Conservation (phyloP, 2,888 invertebrate genomes). For the Schizaphis graminum region DNA sequence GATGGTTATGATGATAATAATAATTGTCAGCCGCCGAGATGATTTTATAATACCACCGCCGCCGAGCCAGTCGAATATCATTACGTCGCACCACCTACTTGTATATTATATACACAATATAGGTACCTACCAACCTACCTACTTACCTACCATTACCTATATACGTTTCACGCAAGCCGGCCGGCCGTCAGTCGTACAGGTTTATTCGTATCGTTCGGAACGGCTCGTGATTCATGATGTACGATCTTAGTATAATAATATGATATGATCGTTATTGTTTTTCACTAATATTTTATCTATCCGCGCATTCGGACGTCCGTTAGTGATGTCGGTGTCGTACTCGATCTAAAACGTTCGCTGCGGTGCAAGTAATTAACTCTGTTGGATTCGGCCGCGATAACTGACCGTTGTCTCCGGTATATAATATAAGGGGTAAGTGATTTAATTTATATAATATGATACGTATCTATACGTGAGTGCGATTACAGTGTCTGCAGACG, state of each 20-base stretch:
- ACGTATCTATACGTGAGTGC: background rate
- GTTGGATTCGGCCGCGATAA: background rate
- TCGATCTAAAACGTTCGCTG: background rate
- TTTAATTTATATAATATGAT: background rate
- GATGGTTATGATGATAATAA: background rate
- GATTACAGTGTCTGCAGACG: background rate
- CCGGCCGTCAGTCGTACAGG: conserved; percentile 47
- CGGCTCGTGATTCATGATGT: background rate
- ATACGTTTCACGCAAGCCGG: conserved; percentile 11
- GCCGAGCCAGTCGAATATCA: background rate
- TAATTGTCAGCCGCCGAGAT: background rate
- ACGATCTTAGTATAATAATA: background rate
- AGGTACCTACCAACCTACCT: background rate
- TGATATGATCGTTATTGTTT: background rate
- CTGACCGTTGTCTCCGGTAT: background rate
- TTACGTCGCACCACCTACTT: background rate
- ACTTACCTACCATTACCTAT: conserved; percentile 11
- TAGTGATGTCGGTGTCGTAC: background rate
- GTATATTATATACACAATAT: background rate
- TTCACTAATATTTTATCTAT: background rate
- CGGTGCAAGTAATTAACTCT: background rate
- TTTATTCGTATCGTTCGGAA: background rate
- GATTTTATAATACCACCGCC: background rate
- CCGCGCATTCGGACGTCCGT: background rate
- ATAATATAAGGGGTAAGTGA: background rate